A percentile compares a stretch with the other conserved stretches of the same genome.
Conservation (phyloP, 2,113 vertebrate species). For the Capreolus pygargus region DNA sequence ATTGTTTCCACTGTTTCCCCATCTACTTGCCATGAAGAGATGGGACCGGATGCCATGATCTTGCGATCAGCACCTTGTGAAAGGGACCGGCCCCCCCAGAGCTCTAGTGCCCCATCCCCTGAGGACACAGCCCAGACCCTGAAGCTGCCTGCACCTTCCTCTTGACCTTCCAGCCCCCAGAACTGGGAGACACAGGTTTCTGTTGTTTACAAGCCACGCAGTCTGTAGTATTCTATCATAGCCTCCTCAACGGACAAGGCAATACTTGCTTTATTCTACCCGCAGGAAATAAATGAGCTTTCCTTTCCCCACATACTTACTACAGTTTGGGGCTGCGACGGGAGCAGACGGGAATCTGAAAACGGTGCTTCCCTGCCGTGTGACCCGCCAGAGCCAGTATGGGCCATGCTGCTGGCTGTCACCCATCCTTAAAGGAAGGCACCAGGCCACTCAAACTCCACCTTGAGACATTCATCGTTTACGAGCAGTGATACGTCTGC, state of each 20-base stretch:
- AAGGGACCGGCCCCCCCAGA: too few species aligned
- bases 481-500: background rate
- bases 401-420: accelerated
- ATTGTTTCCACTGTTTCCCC: too few species aligned
- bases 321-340: background rate
- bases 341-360: background rate
- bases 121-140: too few species aligned
- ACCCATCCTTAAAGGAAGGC: background rate
- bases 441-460: background rate
- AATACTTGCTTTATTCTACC: background rate
- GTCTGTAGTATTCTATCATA: background rate
- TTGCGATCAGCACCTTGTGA: too few species aligned
- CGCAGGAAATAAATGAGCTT: background rate
- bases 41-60: too few species aligned
- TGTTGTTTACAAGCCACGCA: too few species aligned
- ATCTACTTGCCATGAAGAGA: too few species aligned
- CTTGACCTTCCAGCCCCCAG: too few species aligned
- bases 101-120: too few species aligned
- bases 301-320: background rate
- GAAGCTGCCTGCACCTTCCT: too few species aligned
- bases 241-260: background rate
- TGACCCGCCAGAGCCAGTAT: background rate
- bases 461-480: background rate
- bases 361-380: background rate
- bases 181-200: too few species aligned